phyloP scores from a whole-genome alignment of 2,797 vertebrate genomes.

The Semotilus atromaculatus region DNA sequence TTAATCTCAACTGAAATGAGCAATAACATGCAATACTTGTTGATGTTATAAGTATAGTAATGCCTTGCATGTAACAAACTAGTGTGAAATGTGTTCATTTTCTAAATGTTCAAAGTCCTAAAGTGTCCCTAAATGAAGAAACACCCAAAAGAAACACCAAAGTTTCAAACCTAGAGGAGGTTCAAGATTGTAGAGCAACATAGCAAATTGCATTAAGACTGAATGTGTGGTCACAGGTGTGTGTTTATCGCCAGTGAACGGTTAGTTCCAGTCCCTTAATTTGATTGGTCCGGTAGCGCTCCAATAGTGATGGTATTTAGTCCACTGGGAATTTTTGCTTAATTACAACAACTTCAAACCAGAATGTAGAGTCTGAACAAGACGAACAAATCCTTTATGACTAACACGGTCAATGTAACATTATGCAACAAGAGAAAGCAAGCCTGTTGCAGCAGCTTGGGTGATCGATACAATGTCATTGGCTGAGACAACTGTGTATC shows the following conservation, averaged over 20 bases:
- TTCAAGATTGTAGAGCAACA: not conserved
- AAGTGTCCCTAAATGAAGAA: not conserved
- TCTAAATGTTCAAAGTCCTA: not conserved
- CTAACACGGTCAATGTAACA: conserved; percentile 2
- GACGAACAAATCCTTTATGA: conserved; percentile 9
- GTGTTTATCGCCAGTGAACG: not conserved
- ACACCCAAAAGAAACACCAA: not conserved
- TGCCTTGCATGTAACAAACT: too few relatives aligned
- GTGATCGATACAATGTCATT: not conserved
- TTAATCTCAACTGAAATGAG: too few relatives aligned
- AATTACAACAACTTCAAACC: not conserved
- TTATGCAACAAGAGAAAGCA: conserved; percentile 22
- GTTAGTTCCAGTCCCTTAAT: not conserved
- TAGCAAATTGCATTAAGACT: not conserved
- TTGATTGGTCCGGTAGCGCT: not conserved
- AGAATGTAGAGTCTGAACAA: not conserved
- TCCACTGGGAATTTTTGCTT: not conserved
- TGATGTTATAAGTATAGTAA: too few relatives aligned
- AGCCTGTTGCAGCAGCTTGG: conserved; percentile 9
- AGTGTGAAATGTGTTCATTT: not conserved
- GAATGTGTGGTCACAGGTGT: not conserved
- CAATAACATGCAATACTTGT: too few relatives aligned
- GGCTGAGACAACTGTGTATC: conserved; percentile 18
- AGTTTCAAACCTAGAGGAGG: not conserved
- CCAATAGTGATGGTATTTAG: not conserved